These are phyloP conservation scores for Odontesthes bonariensis DNA, from an alignment of 2,113 vertebrate genomes.

Conservation along the genomic window DNA sequence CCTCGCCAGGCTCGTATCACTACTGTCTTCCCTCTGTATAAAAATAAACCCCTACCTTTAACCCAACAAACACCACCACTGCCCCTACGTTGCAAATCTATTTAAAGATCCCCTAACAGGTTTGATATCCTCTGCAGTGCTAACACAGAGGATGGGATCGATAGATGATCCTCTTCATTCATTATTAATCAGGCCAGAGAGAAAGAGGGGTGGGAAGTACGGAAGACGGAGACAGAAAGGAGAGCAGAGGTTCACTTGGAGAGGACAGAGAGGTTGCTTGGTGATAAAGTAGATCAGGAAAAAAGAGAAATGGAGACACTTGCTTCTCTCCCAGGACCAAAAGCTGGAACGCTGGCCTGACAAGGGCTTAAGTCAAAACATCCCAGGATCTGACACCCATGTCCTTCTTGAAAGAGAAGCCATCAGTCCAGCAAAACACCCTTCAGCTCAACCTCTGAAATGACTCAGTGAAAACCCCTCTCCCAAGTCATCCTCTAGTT, in stretches of 20 bases:
- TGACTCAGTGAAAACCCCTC: slow-evolving; percentile 54
- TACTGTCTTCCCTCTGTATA: neutral
- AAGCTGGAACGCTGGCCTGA: slow-evolving; percentile 8
- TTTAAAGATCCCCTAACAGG: slow-evolving; percentile 77
- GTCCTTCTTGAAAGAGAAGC: slow-evolving; percentile 42
- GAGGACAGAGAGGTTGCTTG: slow-evolving; percentile 59
- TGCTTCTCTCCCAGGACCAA: slow-evolving; percentile 33
- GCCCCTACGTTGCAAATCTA: slow-evolving; percentile 48
- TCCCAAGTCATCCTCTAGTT: slow-evolving; percentile 57
- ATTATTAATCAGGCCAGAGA: slow-evolving; percentile 81
- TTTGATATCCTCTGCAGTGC: slow-evolving; percentile 79
- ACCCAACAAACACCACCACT: slow-evolving; percentile 41
- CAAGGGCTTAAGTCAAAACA: slow-evolving; percentile 37
- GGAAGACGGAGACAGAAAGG: slow-evolving; percentile 58
- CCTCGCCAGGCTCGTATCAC: slow-evolving; percentile 33
- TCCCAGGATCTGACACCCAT: slow-evolving; percentile 39
- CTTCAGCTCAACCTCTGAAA: slow-evolving; percentile 64
- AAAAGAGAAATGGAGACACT: slow-evolving; percentile 35
- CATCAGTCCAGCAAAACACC: slow-evolving; percentile 49
- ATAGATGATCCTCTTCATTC: slow-evolving; percentile 83
- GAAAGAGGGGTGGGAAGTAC: slow-evolving; percentile 64
- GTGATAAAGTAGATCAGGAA: slow-evolving; percentile 58
- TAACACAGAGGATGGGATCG: slow-evolving; percentile 78
- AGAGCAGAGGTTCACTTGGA: slow-evolving; percentile 56
- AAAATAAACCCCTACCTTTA: slow-evolving; percentile 41